Conservation (phyloP, 2,888 invertebrate species). For the Drosophila differens region DNA sequence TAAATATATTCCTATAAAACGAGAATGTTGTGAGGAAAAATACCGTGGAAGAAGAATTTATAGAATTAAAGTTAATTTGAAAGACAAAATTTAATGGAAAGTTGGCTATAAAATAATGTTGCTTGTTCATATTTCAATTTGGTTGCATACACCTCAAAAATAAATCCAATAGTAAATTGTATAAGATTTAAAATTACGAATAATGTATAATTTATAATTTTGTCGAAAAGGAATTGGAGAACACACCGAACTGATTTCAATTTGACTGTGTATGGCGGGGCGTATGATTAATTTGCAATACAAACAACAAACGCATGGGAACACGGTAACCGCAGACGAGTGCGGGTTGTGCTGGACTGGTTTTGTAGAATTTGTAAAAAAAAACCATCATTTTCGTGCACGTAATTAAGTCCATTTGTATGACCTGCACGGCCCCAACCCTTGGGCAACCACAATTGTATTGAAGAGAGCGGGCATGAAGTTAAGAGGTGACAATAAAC, state of each 20-base stretch:
- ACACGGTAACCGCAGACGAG: constrained; percentile 64
- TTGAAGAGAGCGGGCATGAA: constrained; percentile 43
- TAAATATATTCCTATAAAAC: background rate
- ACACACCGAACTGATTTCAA: constrained; percentile 53
- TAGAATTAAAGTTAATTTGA: background rate
- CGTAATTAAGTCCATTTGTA: constrained; percentile 81
- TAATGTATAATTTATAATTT: background rate
- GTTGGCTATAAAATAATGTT: background rate
- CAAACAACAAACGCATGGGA: constrained; percentile 64
- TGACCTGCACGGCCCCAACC: constrained; percentile 20
- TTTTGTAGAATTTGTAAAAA: constrained; percentile 73
- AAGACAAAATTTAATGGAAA: background rate
- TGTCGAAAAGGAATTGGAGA: constrained; percentile 48
- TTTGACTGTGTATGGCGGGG: constrained; percentile 47
- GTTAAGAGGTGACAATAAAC: constrained; percentile 78
- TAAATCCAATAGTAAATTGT: background rate
- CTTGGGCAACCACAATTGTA: constrained; percentile 55
- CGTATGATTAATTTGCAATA: constrained; percentile 81
- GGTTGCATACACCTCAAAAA: background rate
- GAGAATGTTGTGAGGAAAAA: background rate
- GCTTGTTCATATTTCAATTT: background rate
- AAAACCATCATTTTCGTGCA: constrained; percentile 79
- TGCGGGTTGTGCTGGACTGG: constrained; percentile 28
- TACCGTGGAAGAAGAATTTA: background rate
- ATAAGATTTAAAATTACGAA: background rate